phyloP scores from a whole-genome alignment of 2,797 vertebrate species.

The Gallirallus australis region DNA sequence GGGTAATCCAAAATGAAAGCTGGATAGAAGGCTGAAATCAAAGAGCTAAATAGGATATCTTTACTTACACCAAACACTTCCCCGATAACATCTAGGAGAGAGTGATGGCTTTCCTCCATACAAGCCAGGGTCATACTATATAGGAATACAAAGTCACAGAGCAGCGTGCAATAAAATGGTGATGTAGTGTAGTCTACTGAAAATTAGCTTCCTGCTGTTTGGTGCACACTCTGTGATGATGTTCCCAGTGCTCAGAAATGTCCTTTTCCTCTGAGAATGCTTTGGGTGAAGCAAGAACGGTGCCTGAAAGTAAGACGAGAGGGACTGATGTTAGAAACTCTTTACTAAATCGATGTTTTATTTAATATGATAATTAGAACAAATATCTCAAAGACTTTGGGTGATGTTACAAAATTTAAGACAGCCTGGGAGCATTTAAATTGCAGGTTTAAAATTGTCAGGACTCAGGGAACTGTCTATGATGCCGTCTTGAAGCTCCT shows the following conservation, averaged over 20 bases:
- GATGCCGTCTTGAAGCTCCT: neutral
- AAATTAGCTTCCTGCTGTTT: neutral
- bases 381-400: neutral
- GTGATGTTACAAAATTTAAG: neutral
- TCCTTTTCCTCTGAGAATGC: neutral
- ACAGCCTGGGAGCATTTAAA: neutral
- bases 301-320: neutral
- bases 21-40: conserved; percentile 17
- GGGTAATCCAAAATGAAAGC: conserved; percentile 37
- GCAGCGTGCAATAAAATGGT: neutral
- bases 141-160: neutral
- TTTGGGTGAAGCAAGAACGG: neutral
- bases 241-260: neutral
- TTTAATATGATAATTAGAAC: neutral
- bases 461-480: neutral
- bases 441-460: neutral
- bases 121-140: neutral
- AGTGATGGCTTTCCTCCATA: neutral
- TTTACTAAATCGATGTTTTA: neutral
- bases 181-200: neutral
- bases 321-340: neutral
- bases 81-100: neutral
- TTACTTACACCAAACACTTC: neutral
- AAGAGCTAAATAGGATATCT: neutral
- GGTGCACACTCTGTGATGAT: rapidly evolving